Evolutionary conservation across 2,797 vertebrate species (phyloP).

Genomic region (Xenentodon cancila): DNA sequence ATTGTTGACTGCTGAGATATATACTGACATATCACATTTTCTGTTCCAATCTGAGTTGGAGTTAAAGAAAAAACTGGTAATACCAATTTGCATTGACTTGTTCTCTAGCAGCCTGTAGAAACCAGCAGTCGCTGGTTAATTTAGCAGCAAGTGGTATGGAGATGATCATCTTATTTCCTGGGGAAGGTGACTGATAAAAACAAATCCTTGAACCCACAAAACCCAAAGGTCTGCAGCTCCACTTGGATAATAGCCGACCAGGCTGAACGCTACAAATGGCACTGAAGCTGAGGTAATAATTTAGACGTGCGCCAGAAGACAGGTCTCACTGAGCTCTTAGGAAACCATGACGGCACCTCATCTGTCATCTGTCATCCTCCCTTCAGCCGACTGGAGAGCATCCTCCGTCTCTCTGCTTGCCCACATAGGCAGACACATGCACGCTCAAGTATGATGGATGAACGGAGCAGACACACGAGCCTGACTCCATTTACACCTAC

Average conservation of each 20-base stretch:
- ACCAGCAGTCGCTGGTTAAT: slow-evolving; percentile 4
- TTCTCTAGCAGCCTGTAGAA: not conserved
- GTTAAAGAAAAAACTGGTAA: slow-evolving; percentile 26
- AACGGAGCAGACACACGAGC: slow-evolving; percentile 61
- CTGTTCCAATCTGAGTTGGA: slow-evolving; percentile 4
- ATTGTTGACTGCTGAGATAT: slow-evolving; percentile 14
- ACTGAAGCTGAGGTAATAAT: slow-evolving; percentile 77
- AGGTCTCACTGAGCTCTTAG: slow-evolving; percentile 79
- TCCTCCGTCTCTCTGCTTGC: slow-evolving; percentile 69
- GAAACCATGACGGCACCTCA: slow-evolving; percentile 79
- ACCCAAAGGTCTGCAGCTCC: slow-evolving; percentile 46
- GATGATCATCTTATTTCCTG: slow-evolving; percentile 28
- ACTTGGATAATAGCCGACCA: slow-evolving; percentile 33
- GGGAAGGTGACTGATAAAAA: slow-evolving; percentile 33
- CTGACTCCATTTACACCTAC: slow-evolving; percentile 76
- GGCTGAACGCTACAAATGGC: slow-evolving; percentile 50
- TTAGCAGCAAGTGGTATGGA: slow-evolving; percentile 6
- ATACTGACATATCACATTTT: slow-evolving; percentile 22
- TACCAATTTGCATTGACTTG: not conserved
- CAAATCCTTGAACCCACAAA: slow-evolving; percentile 28
- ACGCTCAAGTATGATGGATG: slow-evolving; percentile 78
- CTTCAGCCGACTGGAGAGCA: slow-evolving; percentile 75
- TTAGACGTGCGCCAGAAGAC: slow-evolving; percentile 77
- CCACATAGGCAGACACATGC: slow-evolving; percentile 59
- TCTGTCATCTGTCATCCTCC: slow-evolving; percentile 78